These are phyloP conservation scores for Pseudorhombus dupliciocellatus DNA, from an alignment of 2,113 vertebrate species.

Conservation along the genomic window DNA sequence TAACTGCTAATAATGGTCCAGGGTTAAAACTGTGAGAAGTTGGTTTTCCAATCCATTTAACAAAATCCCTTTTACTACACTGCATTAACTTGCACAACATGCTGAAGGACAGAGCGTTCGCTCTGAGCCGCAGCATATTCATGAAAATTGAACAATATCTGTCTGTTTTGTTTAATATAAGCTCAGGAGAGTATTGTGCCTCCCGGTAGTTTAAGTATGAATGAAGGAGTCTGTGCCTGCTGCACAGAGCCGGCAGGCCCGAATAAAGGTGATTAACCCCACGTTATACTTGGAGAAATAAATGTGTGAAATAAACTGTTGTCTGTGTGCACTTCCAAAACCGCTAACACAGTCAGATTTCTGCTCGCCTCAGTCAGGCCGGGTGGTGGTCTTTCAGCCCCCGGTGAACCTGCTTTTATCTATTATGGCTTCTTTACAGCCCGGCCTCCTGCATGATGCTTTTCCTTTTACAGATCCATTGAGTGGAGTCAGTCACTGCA, in stretches of 20 bases:
- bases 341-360: constrained; percentile 44
- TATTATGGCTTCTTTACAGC: constrained; percentile 60
- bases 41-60: constrained; percentile 66
- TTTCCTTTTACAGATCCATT: constrained; percentile 63
- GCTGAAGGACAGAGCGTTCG: constrained; percentile 23
- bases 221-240: constrained; percentile 22
- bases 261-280: constrained; percentile 60
- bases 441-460: constrained; percentile 32
- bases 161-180: constrained; percentile 16
- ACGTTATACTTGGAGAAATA: constrained; percentile 47
- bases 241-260: constrained; percentile 30
- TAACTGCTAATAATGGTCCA: constrained; percentile 42
- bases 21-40: constrained; percentile 33
- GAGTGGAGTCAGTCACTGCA: constrained; percentile 65
- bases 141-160: constrained; percentile 39
- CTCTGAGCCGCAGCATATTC: constrained; percentile 19
- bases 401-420: constrained; percentile 55
- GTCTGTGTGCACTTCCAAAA: constrained; percentile 45
- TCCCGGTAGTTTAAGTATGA: constrained; percentile 39
- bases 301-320: constrained; percentile 60
- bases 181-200: constrained; percentile 14
- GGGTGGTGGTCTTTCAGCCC: constrained; percentile 34
- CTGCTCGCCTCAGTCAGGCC: constrained; percentile 27
- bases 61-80: constrained; percentile 46
- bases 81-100: constrained; percentile 53